Conservation (phyloP, 2,113 vertebrate genomes). For the Dermatemys mawii region DNA sequence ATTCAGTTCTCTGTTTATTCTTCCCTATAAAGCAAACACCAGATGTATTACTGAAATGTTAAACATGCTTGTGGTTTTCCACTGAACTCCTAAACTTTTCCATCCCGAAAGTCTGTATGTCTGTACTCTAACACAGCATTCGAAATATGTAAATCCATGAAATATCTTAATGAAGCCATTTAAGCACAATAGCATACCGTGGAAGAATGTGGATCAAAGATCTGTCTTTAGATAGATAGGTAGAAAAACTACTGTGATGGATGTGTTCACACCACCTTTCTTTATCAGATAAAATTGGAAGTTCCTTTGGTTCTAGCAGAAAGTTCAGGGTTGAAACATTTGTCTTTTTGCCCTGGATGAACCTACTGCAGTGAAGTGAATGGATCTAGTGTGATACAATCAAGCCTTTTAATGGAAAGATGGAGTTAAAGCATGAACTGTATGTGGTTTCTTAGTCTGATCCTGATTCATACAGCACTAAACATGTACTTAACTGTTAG, state of each 20-base stretch:
- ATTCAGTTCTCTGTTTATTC: background rate
- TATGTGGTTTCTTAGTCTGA: background rate
- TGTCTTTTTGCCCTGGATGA: background rate
- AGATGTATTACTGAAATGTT: background rate
- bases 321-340: background rate
- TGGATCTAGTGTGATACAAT: background rate
- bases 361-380: background rate
- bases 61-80: constrained; percentile 22
- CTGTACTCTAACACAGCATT: background rate
- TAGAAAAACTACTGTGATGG: background rate
- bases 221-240: background rate
- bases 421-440: background rate
- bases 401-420: background rate
- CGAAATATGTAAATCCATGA: background rate
- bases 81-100: background rate
- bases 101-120: background rate
- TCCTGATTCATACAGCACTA: background rate
- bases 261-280: background rate
- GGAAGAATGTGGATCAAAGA: background rate
- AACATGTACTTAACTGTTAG: background rate
- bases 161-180: background rate
- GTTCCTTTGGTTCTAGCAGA: background rate
- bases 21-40: background rate
- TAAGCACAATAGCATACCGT: background rate
- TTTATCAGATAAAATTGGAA: background rate